Evolutionary conservation across 1,140 invertebrate species (phyloP).

Genomic region (Argopecten irradians): DNA sequence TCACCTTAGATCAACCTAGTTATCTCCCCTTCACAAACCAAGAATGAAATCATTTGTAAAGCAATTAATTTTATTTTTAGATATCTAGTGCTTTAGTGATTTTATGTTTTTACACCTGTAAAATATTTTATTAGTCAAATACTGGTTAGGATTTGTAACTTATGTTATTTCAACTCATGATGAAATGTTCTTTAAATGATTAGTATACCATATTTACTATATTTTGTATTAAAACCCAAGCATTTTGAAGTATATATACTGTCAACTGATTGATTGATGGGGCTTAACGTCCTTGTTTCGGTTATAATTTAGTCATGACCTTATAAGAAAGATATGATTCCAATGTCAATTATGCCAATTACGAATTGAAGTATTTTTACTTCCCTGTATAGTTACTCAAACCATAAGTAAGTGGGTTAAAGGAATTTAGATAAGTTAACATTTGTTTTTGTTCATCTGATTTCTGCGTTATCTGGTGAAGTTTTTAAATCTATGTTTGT

Average conservation of each 20-base stretch:
- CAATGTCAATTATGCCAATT: no score
- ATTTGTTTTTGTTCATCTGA: neutral
- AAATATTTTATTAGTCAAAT: neutral
- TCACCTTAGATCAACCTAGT: conserved; percentile 16
- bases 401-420: neutral
- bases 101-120: no score
- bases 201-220: no score
- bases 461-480: no score
- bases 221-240: no score
- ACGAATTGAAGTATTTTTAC: no score
- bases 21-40: neutral
- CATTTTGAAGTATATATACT: no score
- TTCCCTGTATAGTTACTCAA: neutral
- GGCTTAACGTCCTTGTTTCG: no score
- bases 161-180: no score
- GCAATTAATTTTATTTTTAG: neutral
- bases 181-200: neutral
- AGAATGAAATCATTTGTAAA: neutral
- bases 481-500: neutral
- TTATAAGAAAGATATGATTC: no score
- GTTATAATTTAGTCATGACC: neutral
- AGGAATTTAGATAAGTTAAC: neutral
- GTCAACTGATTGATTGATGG: no score
- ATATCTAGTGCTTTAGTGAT: neutral
- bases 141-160: neutral